Evolutionary conservation across 2,113 vertebrate species (phyloP).

Genomic region (Ceyx margarethae): DNA sequence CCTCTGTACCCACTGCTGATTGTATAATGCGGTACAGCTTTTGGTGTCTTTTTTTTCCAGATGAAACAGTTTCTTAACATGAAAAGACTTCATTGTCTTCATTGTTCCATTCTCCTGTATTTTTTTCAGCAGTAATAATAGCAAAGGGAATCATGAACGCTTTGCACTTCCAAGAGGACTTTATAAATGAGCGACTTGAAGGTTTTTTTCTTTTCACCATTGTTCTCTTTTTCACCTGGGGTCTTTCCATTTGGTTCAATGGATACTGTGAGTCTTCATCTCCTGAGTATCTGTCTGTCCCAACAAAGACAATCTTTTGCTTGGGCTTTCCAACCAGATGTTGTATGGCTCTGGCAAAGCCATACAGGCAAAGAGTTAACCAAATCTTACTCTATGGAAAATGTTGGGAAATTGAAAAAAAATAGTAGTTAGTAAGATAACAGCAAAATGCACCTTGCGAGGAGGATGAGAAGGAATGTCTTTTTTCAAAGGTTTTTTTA

Average conservation of each 20-base stretch:
- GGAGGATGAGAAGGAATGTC: neutral
- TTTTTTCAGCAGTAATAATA: neutral
- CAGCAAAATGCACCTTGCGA: neutral
- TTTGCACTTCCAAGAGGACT: neutral
- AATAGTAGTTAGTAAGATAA: neutral
- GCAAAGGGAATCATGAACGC: neutral
- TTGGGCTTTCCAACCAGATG: neutral
- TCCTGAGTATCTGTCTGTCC: neutral
- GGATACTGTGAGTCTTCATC: neutral
- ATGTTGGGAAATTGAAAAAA: neutral
- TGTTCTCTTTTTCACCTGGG: neutral
- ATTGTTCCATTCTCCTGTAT: neutral
- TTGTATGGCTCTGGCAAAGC: neutral
- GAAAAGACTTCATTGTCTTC: neutral
- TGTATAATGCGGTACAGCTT: neutral
- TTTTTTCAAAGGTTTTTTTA: neutral
- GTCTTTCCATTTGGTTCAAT: neutral
- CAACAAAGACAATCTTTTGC: neutral
- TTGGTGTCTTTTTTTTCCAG: neutral
- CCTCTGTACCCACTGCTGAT: neutral
- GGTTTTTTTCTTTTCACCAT: accelerated
- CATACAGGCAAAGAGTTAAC: neutral
- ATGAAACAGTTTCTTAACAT: neutral
- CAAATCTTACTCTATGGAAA: neutral
- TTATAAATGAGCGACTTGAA: neutral